phyloP scores from a whole-genome alignment of 2,113 vertebrate genomes.

The Heterochromis multidens region DNA sequence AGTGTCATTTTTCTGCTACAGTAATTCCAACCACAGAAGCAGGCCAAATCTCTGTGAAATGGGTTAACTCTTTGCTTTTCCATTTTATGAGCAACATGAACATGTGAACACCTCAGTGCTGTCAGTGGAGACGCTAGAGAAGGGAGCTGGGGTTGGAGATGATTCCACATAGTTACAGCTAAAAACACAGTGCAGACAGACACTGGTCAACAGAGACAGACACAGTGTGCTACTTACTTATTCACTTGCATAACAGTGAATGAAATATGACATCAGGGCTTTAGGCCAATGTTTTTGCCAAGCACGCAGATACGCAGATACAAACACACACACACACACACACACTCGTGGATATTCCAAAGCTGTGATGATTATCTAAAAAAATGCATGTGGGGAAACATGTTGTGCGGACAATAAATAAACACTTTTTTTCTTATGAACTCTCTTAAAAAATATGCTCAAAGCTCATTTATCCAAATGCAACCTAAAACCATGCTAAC shows the following conservation, averaged over 20 bases:
- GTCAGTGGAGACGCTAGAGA: background rate
- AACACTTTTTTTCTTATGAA: conserved; percentile 25
- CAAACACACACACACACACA: background rate
- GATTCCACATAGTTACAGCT: background rate
- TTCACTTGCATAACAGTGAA: conserved; percentile 59
- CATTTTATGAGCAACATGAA: background rate
- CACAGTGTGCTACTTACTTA: conserved; percentile 58
- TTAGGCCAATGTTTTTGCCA: conserved; percentile 20
- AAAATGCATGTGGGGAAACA: conserved; percentile 36
- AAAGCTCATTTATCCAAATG: background rate
- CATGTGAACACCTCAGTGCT: background rate
- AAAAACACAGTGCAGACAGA: conserved; percentile 20
- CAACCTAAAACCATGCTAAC: background rate
- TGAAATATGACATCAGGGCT: conserved; percentile 58
- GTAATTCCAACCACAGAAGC: background rate
- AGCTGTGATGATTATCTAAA: conserved; percentile 31
- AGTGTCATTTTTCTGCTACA: background rate
- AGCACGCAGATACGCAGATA: background rate
- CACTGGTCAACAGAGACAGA: conserved; percentile 31
- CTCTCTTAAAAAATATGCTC: conserved; percentile 21
- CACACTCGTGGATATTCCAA: background rate
- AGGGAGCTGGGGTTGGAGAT: background rate
- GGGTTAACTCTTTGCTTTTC: background rate
- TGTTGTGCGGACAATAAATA: conserved; percentile 42
- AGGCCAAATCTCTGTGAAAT: background rate